Conservation (phyloP, 2,113 vertebrate species). For the Cyrtonyx montezumae region DNA sequence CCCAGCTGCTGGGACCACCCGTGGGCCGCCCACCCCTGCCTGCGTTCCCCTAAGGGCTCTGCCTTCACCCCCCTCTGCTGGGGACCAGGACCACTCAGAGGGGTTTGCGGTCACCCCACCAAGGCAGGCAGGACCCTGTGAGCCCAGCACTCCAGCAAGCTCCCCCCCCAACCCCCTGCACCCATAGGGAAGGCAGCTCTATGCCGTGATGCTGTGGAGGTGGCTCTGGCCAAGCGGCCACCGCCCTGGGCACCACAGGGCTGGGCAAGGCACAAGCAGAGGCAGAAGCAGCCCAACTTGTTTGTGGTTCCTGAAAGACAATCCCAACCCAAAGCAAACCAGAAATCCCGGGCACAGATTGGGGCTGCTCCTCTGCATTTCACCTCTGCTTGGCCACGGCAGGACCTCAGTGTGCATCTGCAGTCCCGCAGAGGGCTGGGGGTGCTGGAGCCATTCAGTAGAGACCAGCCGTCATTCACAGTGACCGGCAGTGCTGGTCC, state of each 20-base stretch:
- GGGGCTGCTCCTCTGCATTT: background rate
- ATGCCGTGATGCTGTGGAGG: background rate
- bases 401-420: background rate
- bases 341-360: background rate
- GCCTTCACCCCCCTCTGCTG: background rate
- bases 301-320: constrained; percentile 9
- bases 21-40: background rate
- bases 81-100: fast-evolving
- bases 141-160: no score
- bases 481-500: background rate
- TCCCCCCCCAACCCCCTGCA: fast-evolving
- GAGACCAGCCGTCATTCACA: background rate
- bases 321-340: background rate
- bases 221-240: background rate
- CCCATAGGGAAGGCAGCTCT: background rate
- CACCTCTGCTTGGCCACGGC: background rate
- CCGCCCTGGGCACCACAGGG: background rate
- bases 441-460: fast-evolving
- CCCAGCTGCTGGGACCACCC: background rate
- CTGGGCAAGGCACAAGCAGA: background rate
- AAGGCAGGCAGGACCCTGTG: background rate
- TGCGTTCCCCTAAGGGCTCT: background rate
- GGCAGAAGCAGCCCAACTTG: constrained; percentile 13
- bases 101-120: background rate
- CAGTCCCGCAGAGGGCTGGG: background rate